These are phyloP conservation scores for Notolabrus celidotus DNA, from an alignment of 2,797 vertebrate species.

Conservation along the genomic window DNA sequence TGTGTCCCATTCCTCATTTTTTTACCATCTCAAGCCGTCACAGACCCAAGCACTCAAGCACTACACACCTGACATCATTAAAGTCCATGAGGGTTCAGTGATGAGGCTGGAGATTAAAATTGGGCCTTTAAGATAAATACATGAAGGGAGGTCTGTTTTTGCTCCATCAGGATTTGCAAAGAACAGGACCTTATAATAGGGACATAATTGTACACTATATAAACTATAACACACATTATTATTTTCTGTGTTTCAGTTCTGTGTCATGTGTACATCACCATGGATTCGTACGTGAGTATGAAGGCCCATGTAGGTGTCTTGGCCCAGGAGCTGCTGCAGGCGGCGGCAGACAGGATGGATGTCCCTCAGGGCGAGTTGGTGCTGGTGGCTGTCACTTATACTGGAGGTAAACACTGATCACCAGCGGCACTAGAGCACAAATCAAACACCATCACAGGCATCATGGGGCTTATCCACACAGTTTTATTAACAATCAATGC, in stretches of 20 bases:
- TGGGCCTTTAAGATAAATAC: too few relatives aligned
- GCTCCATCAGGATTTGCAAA: background rate
- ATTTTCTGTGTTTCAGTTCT: slow-evolving; percentile 85
- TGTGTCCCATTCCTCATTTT: too few relatives aligned
- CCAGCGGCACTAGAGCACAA: background rate
- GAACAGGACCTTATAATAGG: background rate
- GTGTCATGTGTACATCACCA: slow-evolving; percentile 92
- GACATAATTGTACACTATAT: too few relatives aligned
- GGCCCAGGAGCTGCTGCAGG: slow-evolving; percentile 91
- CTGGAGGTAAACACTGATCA: slow-evolving; percentile 87
- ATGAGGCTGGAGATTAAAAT: too few relatives aligned
- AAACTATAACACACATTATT: too few relatives aligned
- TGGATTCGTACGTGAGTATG: slow-evolving; percentile 95
- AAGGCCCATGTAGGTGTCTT: slow-evolving; percentile 86
- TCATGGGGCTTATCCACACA: background rate
- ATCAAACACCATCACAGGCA: background rate
- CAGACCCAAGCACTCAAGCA: too few relatives aligned
- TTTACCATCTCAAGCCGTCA: too few relatives aligned
- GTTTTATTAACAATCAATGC: too few relatives aligned
- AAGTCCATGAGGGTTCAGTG: too few relatives aligned
- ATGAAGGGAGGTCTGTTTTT: too few relatives aligned
- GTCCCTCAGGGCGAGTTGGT: slow-evolving; percentile 89
- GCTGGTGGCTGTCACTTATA: slow-evolving; percentile 88
- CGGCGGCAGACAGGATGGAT: slow-evolving; percentile 92
- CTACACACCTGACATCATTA: too few relatives aligned